Conservation (phyloP, 2,113 vertebrate species). For the Ptilonorhynchus violaceus region DNA sequence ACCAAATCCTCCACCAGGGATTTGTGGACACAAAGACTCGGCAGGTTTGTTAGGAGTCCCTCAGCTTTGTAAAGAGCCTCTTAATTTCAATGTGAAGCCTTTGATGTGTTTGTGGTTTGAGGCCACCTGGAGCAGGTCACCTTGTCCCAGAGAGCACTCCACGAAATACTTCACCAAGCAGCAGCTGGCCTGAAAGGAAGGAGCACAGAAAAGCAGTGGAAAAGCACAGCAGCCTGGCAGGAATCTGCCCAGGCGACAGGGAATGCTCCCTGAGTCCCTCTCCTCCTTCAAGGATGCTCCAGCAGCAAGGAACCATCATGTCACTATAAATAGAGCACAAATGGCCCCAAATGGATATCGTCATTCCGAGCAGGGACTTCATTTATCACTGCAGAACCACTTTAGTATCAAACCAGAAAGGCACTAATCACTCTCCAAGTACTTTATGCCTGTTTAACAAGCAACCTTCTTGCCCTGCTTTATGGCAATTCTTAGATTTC, state of each 20-base stretch:
- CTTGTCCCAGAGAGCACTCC: neutral
- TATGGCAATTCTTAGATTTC: neutral
- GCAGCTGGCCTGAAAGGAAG: neutral
- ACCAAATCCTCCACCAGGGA: neutral
- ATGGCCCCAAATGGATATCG: neutral
- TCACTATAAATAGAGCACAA: accelerated
- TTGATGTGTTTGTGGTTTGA: neutral
- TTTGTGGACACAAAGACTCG: neutral
- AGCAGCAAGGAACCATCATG: neutral
- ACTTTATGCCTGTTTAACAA: neutral
- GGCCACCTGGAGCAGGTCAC: neutral
- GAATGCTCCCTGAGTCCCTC: accelerated
- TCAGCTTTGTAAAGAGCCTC: neutral
- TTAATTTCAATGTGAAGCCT: neutral
- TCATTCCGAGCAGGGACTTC: neutral
- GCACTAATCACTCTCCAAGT: neutral
- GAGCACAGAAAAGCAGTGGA: neutral
- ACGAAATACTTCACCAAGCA: neutral
- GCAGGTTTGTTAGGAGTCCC: neutral
- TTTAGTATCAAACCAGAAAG: neutral
- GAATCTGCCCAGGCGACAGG: neutral
- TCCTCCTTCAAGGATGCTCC: neutral
- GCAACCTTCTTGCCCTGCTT: neutral
- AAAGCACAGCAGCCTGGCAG: neutral
- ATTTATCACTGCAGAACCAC: neutral